These are phyloP conservation scores for Eilema caniola DNA, from an alignment of 2,888 invertebrate species.

Conservation along the genomic window DNA sequence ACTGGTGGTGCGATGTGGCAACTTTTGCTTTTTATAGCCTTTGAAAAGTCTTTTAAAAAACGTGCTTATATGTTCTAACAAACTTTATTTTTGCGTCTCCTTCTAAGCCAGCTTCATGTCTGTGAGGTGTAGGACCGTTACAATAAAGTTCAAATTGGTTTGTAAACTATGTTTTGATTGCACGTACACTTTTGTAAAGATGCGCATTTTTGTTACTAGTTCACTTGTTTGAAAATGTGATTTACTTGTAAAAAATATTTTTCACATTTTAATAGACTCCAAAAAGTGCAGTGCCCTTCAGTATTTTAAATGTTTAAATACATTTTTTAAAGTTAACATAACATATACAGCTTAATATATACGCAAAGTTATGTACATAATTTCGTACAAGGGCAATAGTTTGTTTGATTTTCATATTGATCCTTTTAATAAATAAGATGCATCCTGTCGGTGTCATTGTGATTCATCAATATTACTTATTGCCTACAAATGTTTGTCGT, in stretches of 20 bases:
- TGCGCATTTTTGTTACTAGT: slow-evolving; percentile 67
- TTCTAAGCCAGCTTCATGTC: slow-evolving; percentile 8
- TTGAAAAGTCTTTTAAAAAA: slow-evolving; percentile 78
- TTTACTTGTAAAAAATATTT: slow-evolving; percentile 19
- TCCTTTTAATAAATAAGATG: background rate
- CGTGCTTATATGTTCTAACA: slow-evolving; percentile 66
- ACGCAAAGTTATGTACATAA: slow-evolving; percentile 3
- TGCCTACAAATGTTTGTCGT: background rate
- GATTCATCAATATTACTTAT: background rate
- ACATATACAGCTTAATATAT: background rate
- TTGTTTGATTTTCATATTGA: slow-evolving; percentile 4
- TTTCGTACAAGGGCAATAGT: background rate
- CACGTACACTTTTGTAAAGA: slow-evolving; percentile 55
- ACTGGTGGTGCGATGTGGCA: slow-evolving; percentile 67
- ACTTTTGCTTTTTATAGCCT: slow-evolving; percentile 79
- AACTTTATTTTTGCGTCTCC: slow-evolving; percentile 49
- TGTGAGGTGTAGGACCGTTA: slow-evolving; percentile 22
- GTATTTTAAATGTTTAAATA: background rate
- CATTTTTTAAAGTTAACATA: background rate
- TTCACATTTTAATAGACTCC: background rate
- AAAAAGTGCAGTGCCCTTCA: too few species aligned
- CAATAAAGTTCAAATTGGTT: slow-evolving; percentile 39
- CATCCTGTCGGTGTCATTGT: background rate
- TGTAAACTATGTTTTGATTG: background rate
- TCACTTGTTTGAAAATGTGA: slow-evolving; percentile 55